These are phyloP conservation scores for Sternotherus odoratus DNA, from an alignment of 2,797 vertebrate species.

Conservation along the genomic window DNA sequence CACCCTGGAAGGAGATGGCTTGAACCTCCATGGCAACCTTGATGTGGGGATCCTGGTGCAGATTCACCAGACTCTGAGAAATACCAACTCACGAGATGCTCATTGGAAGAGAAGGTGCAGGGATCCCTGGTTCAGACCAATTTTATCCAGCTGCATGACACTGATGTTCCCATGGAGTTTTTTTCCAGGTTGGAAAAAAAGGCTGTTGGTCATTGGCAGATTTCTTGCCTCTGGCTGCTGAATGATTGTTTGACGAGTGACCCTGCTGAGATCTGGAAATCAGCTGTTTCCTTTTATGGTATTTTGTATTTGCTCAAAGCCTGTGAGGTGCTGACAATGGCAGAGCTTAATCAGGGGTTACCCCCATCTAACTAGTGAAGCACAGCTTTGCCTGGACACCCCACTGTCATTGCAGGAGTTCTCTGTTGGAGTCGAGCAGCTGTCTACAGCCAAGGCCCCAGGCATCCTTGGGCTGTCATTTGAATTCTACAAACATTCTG, in stretches of 20 bases:
- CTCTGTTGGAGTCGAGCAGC: not conserved
- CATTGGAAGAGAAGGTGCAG: not conserved
- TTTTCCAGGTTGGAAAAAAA: not conserved
- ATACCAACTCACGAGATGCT: not conserved
- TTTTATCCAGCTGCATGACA: not conserved
- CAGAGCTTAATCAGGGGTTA: not conserved
- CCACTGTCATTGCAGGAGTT: not conserved
- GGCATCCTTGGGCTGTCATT: not conserved
- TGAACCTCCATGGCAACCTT: no score
- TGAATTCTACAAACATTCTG: not conserved
- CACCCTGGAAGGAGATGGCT: no score
- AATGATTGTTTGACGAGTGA: not conserved
- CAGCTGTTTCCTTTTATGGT: not conserved
- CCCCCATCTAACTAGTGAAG: not conserved
- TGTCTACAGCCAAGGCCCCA: not conserved
- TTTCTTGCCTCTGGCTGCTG: not conserved
- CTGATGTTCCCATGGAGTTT: not conserved
- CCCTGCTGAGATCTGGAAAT: not conserved
- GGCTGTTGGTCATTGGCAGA: not conserved
- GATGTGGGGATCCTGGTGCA: not conserved
- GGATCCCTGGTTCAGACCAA: not conserved
- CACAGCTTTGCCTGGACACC: not conserved
- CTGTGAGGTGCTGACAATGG: not conserved
- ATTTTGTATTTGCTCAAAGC: not conserved
- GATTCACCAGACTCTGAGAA: not conserved